phyloP scores from a whole-genome alignment of 2,797 vertebrate species.

The Channa striata region DNA sequence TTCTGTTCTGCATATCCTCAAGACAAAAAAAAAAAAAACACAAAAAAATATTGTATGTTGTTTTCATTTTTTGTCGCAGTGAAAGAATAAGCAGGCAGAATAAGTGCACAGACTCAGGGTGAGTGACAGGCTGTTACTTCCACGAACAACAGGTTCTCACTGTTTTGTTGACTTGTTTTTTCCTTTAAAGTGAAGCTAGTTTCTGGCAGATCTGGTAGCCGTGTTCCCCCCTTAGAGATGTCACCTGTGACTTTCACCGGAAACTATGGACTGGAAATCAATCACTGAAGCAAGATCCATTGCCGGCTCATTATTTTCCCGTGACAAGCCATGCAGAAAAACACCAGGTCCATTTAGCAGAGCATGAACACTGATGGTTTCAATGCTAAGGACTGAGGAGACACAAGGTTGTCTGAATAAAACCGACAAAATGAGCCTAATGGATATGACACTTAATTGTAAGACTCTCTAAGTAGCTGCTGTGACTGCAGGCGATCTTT shows the following conservation, averaged over 20 bases:
- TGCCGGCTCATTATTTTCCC: constrained; percentile 49
- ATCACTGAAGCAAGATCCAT: constrained; percentile 49
- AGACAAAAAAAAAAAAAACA: constrained; percentile 16
- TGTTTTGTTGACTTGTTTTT: constrained; percentile 30
- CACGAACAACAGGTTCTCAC: constrained; percentile 30
- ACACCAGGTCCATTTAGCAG: constrained; percentile 37
- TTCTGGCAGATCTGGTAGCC: constrained; percentile 53
- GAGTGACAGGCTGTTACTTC: constrained; percentile 57
- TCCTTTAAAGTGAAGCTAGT: constrained; percentile 44
- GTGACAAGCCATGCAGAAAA: constrained; percentile 43
- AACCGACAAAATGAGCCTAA: constrained; percentile 53
- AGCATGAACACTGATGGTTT: constrained; percentile 34
- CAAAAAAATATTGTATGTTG: constrained; percentile 39
- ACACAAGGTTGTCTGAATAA: constrained; percentile 18
- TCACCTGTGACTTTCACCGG: constrained; percentile 47
- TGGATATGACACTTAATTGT: constrained; percentile 36
- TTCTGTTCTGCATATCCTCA: constrained; percentile 65
- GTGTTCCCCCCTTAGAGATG: constrained; percentile 52
- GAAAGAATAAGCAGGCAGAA: constrained; percentile 31
- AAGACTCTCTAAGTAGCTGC: constrained; percentile 50
- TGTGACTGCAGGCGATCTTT: constrained; percentile 46
- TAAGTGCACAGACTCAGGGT: constrained; percentile 67
- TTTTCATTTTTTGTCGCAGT: constrained; percentile 35
- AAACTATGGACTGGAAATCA: constrained; percentile 49
- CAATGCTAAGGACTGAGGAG: constrained; percentile 19